Percentiles rank a stretch among this genome's conserved stretches.
Conservation (phyloP, 2,888 invertebrate genomes). For the Perdita meconis region DNA sequence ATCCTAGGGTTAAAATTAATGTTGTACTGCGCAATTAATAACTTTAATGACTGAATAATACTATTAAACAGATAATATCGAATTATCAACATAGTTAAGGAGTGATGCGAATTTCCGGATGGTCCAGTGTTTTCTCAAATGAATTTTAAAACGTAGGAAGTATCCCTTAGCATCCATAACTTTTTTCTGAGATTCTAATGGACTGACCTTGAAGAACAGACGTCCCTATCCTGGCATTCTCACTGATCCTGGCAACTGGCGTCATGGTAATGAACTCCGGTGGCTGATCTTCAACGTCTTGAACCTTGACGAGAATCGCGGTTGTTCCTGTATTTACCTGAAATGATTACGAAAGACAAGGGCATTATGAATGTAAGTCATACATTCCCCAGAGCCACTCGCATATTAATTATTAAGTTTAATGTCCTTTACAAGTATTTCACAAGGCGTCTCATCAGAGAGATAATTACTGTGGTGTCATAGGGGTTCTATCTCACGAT, state of each 20-base stretch:
- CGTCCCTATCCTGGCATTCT: constrained; percentile 93
- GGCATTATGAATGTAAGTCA: background rate
- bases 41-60: no score
- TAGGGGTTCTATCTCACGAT: constrained; percentile 79
- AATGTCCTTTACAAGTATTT: background rate
- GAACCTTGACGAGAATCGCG: constrained; percentile 93
- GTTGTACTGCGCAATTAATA: no score
- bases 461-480: constrained; percentile 11
- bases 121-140: no score
- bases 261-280: constrained; percentile 95
- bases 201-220: constrained; percentile 94
- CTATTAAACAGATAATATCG: no score
- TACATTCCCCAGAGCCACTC: background rate
- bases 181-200: no score
- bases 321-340: constrained; percentile 95
- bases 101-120: no score
- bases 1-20: no score
- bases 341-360: constrained; percentile 46
- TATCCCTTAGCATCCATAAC: no score
- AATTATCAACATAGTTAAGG: no score
- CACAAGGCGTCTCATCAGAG: background rate
- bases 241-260: constrained; percentile 94
- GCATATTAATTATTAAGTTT: background rate
- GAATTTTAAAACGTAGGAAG: no score
- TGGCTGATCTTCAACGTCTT: constrained; percentile 96